Conservation (phyloP, 2,888 invertebrate genomes). For the Tineola bisselliella region DNA sequence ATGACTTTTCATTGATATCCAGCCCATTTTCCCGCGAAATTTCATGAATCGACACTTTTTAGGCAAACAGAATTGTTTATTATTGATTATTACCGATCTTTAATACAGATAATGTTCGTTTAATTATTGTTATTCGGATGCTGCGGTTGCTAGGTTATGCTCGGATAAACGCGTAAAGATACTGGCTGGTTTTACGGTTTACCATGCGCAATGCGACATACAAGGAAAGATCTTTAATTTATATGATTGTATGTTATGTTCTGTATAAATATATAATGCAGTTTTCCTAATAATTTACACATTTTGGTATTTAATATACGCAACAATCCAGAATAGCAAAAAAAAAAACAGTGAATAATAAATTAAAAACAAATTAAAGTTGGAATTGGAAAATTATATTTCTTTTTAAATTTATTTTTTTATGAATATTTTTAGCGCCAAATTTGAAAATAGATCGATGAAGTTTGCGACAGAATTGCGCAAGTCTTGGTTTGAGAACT, state of each 20-base stretch:
- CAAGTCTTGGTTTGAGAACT: not conserved
- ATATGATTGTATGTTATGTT: too few relatives aligned
- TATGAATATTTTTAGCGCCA: not conserved
- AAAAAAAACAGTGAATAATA: too few relatives aligned
- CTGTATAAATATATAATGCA: too few relatives aligned
- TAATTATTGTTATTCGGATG: conserved; percentile 4
- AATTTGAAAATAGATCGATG: not conserved
- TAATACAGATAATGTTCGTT: not conserved
- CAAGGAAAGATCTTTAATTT: not conserved
- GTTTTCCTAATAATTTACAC: too few relatives aligned
- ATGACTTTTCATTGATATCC: conserved; percentile 65
- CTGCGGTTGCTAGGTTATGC: conserved; percentile 38
- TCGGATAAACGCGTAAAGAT: not conserved
- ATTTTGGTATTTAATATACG: too few relatives aligned
- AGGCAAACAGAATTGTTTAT: too few relatives aligned
- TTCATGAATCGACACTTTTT: conserved; percentile 22
- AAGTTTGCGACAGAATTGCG: not conserved
- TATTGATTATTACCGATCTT: not conserved
- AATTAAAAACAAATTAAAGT: too few relatives aligned
- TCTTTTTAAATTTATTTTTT: too few relatives aligned
- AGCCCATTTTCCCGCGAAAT: conserved; percentile 54
- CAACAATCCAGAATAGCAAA: too few relatives aligned
- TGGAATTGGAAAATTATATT: too few relatives aligned
- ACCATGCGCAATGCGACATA: conserved; percentile 62
- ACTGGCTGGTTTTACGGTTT: not conserved